Conservation (phyloP, 2,888 invertebrate species). For the Calameuta filiformis region DNA sequence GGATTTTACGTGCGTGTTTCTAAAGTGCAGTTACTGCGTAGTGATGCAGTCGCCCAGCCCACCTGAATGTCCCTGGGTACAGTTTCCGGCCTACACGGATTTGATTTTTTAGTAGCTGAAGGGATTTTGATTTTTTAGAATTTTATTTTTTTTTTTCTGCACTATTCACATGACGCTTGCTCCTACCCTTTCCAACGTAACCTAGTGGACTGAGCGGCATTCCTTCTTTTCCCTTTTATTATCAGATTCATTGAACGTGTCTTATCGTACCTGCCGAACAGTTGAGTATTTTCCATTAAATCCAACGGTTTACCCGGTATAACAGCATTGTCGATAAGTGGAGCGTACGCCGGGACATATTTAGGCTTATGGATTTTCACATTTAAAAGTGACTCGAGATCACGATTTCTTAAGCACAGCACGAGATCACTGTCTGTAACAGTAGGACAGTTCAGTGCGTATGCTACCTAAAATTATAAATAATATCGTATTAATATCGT, state of each 20-base stretch:
- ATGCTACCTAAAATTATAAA: constrained; percentile 69
- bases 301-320: constrained; percentile 84
- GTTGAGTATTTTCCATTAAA: constrained; percentile 79
- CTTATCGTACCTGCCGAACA: constrained; percentile 76
- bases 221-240: neutral
- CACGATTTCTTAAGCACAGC: constrained; percentile 69
- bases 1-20: too few relatives aligned
- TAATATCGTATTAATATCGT: neutral
- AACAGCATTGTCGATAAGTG: constrained; percentile 87
- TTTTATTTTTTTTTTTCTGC: too few relatives aligned
- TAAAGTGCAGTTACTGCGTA: too few relatives aligned
- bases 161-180: too few relatives aligned
- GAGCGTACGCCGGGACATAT: constrained; percentile 89
- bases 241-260: neutral
- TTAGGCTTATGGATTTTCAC: constrained; percentile 68
- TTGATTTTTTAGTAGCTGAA: too few relatives aligned
- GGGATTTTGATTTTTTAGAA: too few relatives aligned
- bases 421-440: constrained; percentile 69
- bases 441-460: constrained; percentile 81
- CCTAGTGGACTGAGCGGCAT: too few relatives aligned
- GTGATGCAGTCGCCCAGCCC: too few relatives aligned
- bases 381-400: constrained; percentile 52
- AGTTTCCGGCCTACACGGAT: too few relatives aligned
- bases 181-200: too few relatives aligned
- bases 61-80: too few relatives aligned